phyloP scores from a whole-genome alignment of 92 coral and sea anemone species.

The Umimayanthus kanabou region DNA sequence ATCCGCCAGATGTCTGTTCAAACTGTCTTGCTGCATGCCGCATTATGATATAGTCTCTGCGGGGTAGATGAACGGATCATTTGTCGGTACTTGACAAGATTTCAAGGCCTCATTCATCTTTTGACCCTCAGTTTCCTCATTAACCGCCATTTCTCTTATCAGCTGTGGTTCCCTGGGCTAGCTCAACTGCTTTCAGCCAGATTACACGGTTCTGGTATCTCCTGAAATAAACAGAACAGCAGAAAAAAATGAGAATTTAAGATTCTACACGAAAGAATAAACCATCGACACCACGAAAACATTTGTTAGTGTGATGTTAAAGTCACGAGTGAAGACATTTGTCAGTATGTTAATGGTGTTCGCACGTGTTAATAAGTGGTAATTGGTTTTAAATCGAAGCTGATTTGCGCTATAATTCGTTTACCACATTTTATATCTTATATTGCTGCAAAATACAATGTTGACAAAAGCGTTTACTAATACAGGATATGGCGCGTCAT shows the following conservation, averaged over 20 bases:
- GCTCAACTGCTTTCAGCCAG: background rate
- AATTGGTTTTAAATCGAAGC: background rate
- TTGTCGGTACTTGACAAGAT: background rate
- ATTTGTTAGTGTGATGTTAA: background rate
- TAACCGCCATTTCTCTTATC: background rate
- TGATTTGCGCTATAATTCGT: background rate
- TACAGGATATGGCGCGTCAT: background rate
- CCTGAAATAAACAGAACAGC: background rate
- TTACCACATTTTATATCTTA: background rate
- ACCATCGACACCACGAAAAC: background rate
- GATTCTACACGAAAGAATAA: background rate
- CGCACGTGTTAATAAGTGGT: constrained; percentile 10
- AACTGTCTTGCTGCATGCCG: too few species aligned
- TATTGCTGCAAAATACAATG: background rate
- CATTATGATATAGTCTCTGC: background rate
- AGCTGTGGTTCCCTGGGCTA: background rate
- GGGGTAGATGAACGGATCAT: background rate
- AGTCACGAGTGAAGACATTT: background rate
- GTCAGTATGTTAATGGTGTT: background rate
- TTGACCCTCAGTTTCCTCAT: background rate
- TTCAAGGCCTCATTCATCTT: background rate
- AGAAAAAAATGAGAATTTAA: too few species aligned
- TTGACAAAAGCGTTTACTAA: constrained; percentile 8
- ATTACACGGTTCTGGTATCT: background rate
- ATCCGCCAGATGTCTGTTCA: background rate